Evolutionary conservation across 2,888 invertebrate genomes (phyloP).

Genomic region (Panzeria rudis): DNA sequence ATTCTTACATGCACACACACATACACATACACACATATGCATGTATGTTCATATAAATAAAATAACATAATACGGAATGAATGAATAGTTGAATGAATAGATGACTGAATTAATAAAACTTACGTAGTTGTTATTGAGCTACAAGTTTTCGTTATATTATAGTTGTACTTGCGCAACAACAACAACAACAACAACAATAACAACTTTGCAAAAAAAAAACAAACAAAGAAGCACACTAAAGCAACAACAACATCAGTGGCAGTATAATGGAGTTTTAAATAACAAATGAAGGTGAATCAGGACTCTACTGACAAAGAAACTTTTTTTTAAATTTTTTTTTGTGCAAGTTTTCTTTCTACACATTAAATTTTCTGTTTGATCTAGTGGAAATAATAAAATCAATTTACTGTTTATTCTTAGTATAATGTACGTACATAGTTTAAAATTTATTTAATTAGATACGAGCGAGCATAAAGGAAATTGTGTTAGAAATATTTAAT

Average conservation of each 20-base stretch:
- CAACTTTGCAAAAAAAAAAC: not conserved
- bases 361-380: conserved; percentile 39
- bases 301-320: conserved; percentile 5
- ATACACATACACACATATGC: not conserved
- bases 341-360: not conserved
- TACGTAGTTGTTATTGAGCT: conserved; percentile 37
- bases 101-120: conserved; percentile 14
- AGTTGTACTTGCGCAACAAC: conserved; percentile 2
- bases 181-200: not conserved
- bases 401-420: conserved; percentile 21
- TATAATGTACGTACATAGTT: not conserved
- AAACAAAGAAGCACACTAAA: not conserved
- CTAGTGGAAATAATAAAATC: conserved; percentile 44
- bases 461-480: not conserved
- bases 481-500: conserved; percentile 3
- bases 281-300: conserved; percentile 61
- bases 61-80: not conserved
- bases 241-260: not conserved
- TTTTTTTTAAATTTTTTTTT: not conserved
- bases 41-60: not conserved
- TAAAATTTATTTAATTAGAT: conserved; percentile 30
- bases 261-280: conserved; percentile 56
- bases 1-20: not conserved
- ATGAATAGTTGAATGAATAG: conserved; percentile 14
- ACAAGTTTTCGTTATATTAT: conserved; percentile 14